A percentile compares a stretch with the other conserved stretches of the same genome.
Evolutionary conservation across 2,113 vertebrate species (phyloP).

Genomic region (Apeltes quadracus): DNA sequence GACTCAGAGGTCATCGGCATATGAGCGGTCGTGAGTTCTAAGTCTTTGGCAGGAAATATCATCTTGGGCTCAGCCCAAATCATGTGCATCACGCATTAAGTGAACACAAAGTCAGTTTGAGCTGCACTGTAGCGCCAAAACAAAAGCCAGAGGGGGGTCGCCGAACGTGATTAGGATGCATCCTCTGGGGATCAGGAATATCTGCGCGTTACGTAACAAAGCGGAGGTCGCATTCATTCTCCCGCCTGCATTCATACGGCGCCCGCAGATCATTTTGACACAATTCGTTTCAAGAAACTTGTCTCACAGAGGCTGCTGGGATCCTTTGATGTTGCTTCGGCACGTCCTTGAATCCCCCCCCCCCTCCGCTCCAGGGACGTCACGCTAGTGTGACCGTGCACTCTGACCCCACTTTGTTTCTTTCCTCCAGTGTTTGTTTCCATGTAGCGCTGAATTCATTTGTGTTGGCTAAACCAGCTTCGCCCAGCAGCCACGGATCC

Average conservation of each 20-base stretch:
- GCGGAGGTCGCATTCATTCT: neutral
- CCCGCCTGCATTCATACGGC: too few relatives aligned
- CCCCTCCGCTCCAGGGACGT: conserved; percentile 1
- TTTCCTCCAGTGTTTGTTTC: conserved; percentile 29
- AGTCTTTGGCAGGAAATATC: conserved; percentile 10
- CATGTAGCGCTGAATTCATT: conserved; percentile 9
- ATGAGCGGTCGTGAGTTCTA: neutral
- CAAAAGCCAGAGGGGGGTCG: neutral
- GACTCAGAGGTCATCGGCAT: conserved; percentile 37
- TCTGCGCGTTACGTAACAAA: neutral
- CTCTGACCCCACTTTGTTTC: conserved; percentile 23
- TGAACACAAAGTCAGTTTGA: neutral
- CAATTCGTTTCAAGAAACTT: neutral
- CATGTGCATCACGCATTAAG: conserved; percentile 9
- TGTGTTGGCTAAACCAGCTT: conserved; percentile 1
- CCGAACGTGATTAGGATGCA: neutral
- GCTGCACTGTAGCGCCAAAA: neutral
- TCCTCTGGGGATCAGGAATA: neutral
- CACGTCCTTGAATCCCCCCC: conserved; percentile 20
- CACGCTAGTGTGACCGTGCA: neutral
- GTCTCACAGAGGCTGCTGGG: neutral
- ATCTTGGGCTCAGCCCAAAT: neutral
- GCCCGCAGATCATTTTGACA: neutral
- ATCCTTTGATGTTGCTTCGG: neutral
- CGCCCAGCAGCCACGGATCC: conserved; percentile 11